Evolutionary conservation across 64 coral and sea anemone genomes (phyloP).

Genomic region (Montipora foliosa): DNA sequence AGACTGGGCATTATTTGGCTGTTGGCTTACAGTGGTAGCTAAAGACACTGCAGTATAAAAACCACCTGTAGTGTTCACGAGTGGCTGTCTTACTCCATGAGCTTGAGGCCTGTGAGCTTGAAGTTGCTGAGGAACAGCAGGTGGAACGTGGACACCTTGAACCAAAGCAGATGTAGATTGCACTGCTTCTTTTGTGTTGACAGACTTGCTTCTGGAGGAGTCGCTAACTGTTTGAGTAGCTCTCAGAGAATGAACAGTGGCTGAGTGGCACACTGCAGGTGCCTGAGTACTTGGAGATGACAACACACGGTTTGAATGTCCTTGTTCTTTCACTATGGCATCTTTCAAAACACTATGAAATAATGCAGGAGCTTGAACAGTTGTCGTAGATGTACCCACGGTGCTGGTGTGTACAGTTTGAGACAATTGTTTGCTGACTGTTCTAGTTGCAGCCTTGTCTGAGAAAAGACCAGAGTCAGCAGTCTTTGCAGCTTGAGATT

Average conservation of each 20-base stretch:
- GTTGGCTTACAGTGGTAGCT: not conserved
- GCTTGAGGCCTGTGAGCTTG: constrained; percentile 5
- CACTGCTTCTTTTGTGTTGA: not conserved
- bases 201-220: not conserved
- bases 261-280: not conserved
- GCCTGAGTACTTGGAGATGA: not conserved
- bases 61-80: not conserved
- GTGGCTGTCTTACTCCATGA: not conserved
- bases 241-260: not conserved
- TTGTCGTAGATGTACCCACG: not conserved
- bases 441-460: not conserved
- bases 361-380: constrained; percentile 38
- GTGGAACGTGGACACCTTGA: constrained; percentile 9
- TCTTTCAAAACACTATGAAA: constrained; percentile 46
- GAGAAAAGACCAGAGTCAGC: not conserved
- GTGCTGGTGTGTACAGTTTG: not conserved
- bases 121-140: constrained; percentile 17
- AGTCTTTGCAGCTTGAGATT: not conserved
- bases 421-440: not conserved
- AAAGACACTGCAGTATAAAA: not conserved
- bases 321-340: constrained; percentile 10
- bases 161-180: not conserved
- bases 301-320: not conserved
- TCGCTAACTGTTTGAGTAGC: not conserved
- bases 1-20: not conserved